Base-by-base conservation (phyloP, 2,113 vertebrate species). In the Stegastes partitus region DNA sequence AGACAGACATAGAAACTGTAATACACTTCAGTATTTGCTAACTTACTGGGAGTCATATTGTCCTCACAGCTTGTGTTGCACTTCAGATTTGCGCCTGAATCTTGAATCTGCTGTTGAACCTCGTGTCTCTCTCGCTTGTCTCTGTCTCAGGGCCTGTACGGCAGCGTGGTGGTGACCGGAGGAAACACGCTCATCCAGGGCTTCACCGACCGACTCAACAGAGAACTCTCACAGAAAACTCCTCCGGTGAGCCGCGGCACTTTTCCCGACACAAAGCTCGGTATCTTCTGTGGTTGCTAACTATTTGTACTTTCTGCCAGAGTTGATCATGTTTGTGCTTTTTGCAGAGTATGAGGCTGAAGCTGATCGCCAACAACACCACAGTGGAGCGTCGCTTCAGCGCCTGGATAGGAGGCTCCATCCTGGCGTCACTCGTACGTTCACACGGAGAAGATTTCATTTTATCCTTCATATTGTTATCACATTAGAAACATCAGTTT, bases 111-210 rank as follows among this genome's bases (percentile, higher is more conserved):
- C n/a, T n/a, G n/a, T n/a, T n/a, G n/a, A n/a, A n/a, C n/a, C n/a
- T n/a, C n/a, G n/a, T n/a, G n/a, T n/a, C n/a, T n/a, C n/a, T n/a
- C n/a, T n/a, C n/a, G n/a, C n/a, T n/a, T n/a, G 8, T 21, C 18
- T 81, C 34, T 64, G 8, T 70, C 21, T 50, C 69, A 99, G 98
- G 98, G 98, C 77, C 95, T 99, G 18, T 99, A 99, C 50, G 97
- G 98, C 84, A 99, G 98, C 12, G 98, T 99, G 68, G 97, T 99
- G 70, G 98, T 99, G 82, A 97, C 97, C 0, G 98, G 98, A 86
- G 98, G 98, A 89, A 99, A 99, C 93, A 99, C 98, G 0, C 94
- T 99, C 59, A 96, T 99, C 75, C 97, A 99, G 93, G 98, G 98
- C 77, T 99, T 99, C 91, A 99, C 98, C 18, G 98, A 99, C 88